Evolutionary conservation across 1,140 invertebrate genomes (phyloP).

Genomic region (Leptinotarsa undecemlineata): DNA sequence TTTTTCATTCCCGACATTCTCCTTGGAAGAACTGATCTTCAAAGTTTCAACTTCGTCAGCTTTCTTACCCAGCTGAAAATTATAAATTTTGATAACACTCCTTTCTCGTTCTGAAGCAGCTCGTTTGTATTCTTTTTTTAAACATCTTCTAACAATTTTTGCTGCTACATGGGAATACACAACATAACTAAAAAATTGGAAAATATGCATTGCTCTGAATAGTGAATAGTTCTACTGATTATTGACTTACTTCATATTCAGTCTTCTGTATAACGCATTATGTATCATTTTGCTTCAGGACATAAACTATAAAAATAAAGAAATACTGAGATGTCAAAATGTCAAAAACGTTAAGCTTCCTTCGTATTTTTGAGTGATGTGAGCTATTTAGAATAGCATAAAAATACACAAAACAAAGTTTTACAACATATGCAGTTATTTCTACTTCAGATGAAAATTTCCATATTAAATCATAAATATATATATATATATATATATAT

Average conservation of each 20-base stretch:
- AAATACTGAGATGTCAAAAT: neutral
- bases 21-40: neutral
- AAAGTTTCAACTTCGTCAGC: neutral
- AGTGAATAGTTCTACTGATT: neutral
- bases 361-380: no score
- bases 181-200: slow-evolving; percentile 18
- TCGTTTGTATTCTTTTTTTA: slow-evolving; percentile 9
- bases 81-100: slow-evolving; percentile 17
- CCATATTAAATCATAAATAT: no score
- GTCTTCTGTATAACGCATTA: neutral
- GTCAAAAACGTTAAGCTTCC: neutral
- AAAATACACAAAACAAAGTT: no score
- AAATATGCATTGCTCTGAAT: neutral
- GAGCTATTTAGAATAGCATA: no score
- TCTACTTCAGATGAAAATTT: no score
- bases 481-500: no score
- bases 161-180: slow-evolving; percentile 20
- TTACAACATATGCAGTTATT: no score
- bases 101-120: slow-evolving; percentile 1
- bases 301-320: neutral
- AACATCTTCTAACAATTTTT: slow-evolving; percentile 9
- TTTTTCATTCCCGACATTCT: neutral
- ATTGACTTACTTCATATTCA: slow-evolving; percentile 17
- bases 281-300: slow-evolving; percentile 4
- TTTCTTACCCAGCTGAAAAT: slow-evolving; percentile 6